Base-by-base conservation (phyloP, 2,888 invertebrate genomes). In the Eustalomyia histrio region DNA sequence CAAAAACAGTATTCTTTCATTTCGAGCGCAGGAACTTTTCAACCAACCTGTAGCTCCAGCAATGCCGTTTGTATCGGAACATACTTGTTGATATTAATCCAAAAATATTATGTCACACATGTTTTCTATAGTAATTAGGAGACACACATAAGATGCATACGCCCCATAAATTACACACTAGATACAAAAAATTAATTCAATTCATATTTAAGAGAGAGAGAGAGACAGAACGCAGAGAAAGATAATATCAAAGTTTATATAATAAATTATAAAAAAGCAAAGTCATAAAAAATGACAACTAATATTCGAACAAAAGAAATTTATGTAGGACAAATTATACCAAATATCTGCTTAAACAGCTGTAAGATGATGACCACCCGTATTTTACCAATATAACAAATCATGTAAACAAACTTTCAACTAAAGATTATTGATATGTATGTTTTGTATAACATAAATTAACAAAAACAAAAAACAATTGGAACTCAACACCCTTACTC, bases 381-480 rank as follows among this genome's bases (percentile, higher is more conserved):
- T 14, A 39, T 9, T 39, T 39, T 39, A 39, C 4, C 39, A 4
- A 39, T 12, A 39, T 12, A 5, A 9, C 39, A 39, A 4, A 8
- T 39, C 39, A 64, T 67, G 21, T 52, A 67, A 67, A 14, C 53
- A 0, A 43, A 43, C 39, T n/a, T n/a, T 17, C n/a, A 52, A 60
- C 58, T 67, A 67, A 74, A 53, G 39, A 60, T 55, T 18, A 47
- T 24, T 17, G 50, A 69, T n/a, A n/a, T 8, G 17, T 39, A 53
- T 16, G 35, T 35, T 1, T 3, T 39, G 10, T 7, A 7, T 1
- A 29, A 29, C 29, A 29, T 7, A 6, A 29, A 29, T 6, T 29
- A 6, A 3, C 29, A 29, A 29, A n/a, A 29, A 29, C 1, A 39
- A 39, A 39, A 12, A 35, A 35, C 3, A 35, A 10, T 1, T 39